Conservation (phyloP, 2,113 vertebrate genomes). For the Cercopithecus mona region DNA sequence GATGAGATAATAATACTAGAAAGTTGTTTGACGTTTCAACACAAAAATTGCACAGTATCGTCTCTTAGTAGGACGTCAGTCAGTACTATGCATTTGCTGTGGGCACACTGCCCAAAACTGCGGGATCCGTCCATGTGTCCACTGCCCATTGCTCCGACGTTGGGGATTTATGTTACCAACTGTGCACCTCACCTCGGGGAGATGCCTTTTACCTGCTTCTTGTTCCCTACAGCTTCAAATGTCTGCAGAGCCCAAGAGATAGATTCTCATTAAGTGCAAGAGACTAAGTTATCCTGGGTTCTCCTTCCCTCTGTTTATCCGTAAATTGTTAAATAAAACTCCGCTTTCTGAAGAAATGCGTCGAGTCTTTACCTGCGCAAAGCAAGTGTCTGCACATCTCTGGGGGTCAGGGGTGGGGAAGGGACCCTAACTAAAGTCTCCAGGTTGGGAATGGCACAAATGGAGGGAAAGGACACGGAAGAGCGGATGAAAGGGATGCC, state of each 20-base stretch:
- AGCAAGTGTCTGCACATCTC: constrained; percentile 6
- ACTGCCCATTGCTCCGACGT: neutral
- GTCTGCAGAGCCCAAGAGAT: neutral
- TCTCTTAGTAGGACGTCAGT: neutral
- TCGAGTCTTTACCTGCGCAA: neutral
- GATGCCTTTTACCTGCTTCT: neutral
- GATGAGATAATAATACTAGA: neutral
- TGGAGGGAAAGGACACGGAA: neutral
- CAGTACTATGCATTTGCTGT: neutral
- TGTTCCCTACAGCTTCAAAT: neutral
- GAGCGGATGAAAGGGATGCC: neutral
- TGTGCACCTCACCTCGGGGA: neutral
- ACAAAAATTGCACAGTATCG: neutral
- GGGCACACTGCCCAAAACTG: neutral
- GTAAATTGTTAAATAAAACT: neutral
- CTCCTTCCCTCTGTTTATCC: neutral
- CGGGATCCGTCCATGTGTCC: neutral
- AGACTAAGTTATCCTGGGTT: constrained; percentile 40
- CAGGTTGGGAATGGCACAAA: neutral
- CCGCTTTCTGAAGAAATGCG: neutral
- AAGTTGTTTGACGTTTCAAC: neutral
- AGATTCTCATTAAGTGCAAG: neutral
- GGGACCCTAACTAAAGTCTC: neutral
- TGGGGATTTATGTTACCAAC: neutral
- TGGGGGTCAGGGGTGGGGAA: neutral